Conservation (phyloP, 1,140 invertebrate species). For the Bombus superbus region DNA sequence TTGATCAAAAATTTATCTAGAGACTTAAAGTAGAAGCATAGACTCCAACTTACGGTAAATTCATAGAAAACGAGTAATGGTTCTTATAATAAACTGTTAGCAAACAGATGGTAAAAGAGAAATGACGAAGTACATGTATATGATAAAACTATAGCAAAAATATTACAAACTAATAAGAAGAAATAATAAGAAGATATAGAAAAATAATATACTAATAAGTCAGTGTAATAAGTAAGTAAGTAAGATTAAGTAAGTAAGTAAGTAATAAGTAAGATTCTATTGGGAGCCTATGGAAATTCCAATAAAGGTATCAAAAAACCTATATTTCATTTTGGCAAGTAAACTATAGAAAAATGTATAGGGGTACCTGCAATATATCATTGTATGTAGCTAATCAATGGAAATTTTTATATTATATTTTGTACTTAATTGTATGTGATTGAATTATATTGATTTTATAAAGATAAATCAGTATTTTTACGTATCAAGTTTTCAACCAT, state of each 20-base stretch:
- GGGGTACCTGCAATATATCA: background rate
- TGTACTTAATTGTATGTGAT: background rate
- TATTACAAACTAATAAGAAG: background rate
- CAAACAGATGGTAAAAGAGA: background rate
- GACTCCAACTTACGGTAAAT: background rate
- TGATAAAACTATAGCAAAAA: too few species aligned
- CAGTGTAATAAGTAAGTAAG: background rate
- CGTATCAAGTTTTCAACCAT: too few species aligned
- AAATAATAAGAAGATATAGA: background rate
- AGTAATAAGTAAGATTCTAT: background rate
- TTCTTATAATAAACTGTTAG: too few species aligned
- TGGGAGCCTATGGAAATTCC: background rate
- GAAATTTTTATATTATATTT: background rate
- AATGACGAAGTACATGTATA: background rate
- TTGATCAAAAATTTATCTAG: background rate
- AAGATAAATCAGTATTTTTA: too few species aligned
- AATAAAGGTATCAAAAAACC: background rate
- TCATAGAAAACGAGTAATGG: background rate
- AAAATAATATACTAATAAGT: background rate
- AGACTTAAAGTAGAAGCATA: background rate
- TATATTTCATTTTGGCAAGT: background rate
- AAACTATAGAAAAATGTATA: background rate
- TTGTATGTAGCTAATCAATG: background rate
- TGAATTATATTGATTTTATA: too few species aligned
- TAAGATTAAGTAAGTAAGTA: too few species aligned